A percentile compares a stretch with the other conserved stretches of the same genome.
Conservation (phyloP, 2,888 invertebrate genomes). For the Folsomia manolachei region DNA sequence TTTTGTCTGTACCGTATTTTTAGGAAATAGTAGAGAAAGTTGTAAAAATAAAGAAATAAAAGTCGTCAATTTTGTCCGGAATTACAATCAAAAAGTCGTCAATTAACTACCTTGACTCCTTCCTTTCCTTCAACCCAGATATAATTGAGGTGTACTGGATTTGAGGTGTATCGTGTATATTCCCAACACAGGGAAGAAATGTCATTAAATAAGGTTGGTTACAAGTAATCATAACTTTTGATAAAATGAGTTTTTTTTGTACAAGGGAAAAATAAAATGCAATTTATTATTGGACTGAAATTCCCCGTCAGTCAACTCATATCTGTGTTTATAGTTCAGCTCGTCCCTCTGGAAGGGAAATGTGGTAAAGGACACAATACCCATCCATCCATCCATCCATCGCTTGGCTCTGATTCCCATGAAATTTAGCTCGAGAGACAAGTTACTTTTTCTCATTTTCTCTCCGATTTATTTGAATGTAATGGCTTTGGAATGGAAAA, state of each 20-base stretch:
- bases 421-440: background rate
- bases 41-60: no score
- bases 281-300: background rate
- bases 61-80: no score
- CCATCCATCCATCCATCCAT: no score
- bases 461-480: background rate
- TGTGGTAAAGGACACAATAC: no score
- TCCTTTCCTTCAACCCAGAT: conserved; percentile 5
- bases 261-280: background rate
- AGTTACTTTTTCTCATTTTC: background rate
- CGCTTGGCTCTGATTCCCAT: no score
- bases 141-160: no score
- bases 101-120: conserved; percentile 10
- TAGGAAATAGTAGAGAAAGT: no score
- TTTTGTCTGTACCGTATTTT: no score
- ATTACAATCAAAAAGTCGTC: no score
- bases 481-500: background rate
- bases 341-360: no score
- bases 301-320: background rate
- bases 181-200: background rate
- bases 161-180: background rate
- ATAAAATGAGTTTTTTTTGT: background rate
- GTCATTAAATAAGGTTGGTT: background rate
- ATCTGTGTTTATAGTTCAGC: no score
- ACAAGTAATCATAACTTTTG: background rate